Conservation (phyloP, 2,888 invertebrate species). For the Allophyes oxyacanthae region DNA sequence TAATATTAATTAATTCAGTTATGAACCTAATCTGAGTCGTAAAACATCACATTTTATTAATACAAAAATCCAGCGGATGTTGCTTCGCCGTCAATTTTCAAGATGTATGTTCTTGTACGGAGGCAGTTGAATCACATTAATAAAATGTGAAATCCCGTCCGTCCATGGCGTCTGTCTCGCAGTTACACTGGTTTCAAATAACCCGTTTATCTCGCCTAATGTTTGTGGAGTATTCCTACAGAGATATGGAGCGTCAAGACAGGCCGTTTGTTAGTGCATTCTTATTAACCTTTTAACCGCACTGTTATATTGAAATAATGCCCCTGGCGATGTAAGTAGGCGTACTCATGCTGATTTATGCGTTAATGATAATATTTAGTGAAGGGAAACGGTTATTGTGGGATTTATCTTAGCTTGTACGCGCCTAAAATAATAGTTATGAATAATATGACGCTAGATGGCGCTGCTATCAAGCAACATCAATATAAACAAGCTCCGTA, state of each 20-base stretch:
- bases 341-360: conserved; percentile 43
- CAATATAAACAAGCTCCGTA: too few species aligned
- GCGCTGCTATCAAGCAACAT: too few species aligned
- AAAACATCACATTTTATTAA: conserved; percentile 44
- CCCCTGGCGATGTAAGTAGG: conserved; percentile 38
- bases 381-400: conserved; percentile 19
- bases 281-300: conserved; percentile 46
- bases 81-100: conserved; percentile 28
- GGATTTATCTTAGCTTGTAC: conserved; percentile 18
- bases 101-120: conserved; percentile 43
- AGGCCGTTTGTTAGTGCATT: conserved; percentile 28
- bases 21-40: conserved; percentile 25
- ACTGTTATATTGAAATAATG: conserved; percentile 29
- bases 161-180: conserved; percentile 33
- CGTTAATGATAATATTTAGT: conserved; percentile 30
- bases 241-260: conserved; percentile 44
- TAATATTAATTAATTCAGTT: conserved; percentile 41
- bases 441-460: too few species aligned
- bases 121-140: conserved; percentile 51
- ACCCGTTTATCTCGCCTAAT: conserved; percentile 49
- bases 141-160: conserved; percentile 51
- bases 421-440: conserved; percentile 22
- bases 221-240: conserved; percentile 35
- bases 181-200: conserved; percentile 49
- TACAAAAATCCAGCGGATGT: conserved; percentile 48